Percentiles rank a stretch among this genome's conserved stretches.
Conservation (phyloP, 2,797 vertebrate species). For the Arnoldichthys spilopterus region DNA sequence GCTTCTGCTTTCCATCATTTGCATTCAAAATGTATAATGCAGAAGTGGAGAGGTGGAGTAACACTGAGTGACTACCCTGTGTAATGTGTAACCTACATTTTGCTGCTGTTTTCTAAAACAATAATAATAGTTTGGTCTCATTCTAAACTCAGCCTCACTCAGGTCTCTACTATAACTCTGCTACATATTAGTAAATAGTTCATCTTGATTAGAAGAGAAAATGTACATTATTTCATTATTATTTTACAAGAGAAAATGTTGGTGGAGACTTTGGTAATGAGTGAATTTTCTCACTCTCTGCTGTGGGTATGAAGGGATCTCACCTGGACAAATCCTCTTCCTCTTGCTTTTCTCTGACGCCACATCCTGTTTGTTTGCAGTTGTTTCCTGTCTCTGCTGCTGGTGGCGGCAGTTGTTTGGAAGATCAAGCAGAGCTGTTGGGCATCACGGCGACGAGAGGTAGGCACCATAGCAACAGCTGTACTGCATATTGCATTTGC, state of each 20-base stretch:
- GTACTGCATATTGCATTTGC: not conserved
- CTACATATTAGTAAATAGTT: not conserved
- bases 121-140: not conserved
- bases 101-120: no score
- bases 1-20: not conserved
- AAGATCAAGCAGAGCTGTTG: constrained; percentile 99
- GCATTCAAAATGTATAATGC: not conserved
- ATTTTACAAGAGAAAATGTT: not conserved
- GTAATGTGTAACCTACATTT: no score
- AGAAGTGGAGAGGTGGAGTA: not conserved
- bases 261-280: not conserved
- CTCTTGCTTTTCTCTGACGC: not conserved
- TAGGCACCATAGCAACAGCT: constrained; percentile 66
- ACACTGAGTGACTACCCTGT: not conserved
- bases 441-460: constrained; percentile 96
- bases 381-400: constrained; percentile 96
- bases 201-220: not conserved
- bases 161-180: not conserved
- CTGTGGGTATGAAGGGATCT: no score
- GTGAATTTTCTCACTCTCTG: no score
- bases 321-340: not conserved
- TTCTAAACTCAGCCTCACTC: not conserved
- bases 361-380: constrained; percentile 69
- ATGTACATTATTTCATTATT: not conserved
- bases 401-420: constrained; percentile 98